Evolutionary conservation across 2,113 vertebrate species (phyloP), one percentile per base, ranked within the genome.

Genomic region (Nesoenas mayeri): DNA sequence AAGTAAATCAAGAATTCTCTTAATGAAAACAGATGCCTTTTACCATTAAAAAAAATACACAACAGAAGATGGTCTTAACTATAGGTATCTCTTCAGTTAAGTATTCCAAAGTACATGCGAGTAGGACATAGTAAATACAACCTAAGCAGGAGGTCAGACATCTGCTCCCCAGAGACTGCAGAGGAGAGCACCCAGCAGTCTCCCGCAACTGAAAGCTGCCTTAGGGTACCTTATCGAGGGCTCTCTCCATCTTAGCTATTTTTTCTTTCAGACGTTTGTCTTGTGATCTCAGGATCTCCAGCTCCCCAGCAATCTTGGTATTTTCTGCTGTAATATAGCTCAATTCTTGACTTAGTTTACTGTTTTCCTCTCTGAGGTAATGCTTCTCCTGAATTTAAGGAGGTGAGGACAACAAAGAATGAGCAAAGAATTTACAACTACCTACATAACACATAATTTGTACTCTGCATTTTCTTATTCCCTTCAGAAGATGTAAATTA

Each of bases 171-270:
- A 26, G 7, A 22, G 12, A n/a, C 48, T 25, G 22, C 0, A 47
- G 14, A 74, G 25, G 12, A 88, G 50, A 79, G 29, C 36, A 38
- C 8, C 24, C 26, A 28, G 7, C 53, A 40, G n/a, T 24, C 21
- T 47, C 64, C 24, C 36, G 25, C 50, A 85, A 29, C 25, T 38
- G 57, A 47, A 44, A 61, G 14, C 24, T 92, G 98, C 98, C 98
- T 98, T 98, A 42, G 53, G 24, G 38, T 93, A 99, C 99, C 98
- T 99, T 99, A 79, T 98, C 98, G 80, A 99, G 98, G 77, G 98
- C 98, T 34, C 93, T 65, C 95, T 99, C 98, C 98, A 99, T 97
- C 72, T 97, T 97, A 19, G 89, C 50, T 38, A 98, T 91, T 75
- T 98, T 98, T 47, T 97, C 98, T 82, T 97, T 98, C 58, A 98